phyloP scores from a whole-genome alignment of 2,888 invertebrate species.

The Petrolisthes cinctipes region DNA sequence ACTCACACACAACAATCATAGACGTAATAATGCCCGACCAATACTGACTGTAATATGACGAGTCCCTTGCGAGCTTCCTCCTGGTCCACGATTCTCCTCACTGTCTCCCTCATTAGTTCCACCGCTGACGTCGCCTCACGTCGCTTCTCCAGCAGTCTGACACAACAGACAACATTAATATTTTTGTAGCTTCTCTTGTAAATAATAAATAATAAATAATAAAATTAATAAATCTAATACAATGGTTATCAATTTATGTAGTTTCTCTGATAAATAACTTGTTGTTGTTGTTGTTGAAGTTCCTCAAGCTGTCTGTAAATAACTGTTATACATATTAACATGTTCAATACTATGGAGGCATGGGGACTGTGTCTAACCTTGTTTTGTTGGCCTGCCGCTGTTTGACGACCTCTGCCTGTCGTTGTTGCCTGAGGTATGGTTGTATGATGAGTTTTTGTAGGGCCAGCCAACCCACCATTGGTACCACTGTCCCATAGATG shows the following conservation, averaged over 20 bases:
- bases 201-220: not conserved
- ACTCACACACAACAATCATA: no score
- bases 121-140: constrained; percentile 88
- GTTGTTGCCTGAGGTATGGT: constrained; percentile 83
- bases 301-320: not conserved
- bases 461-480: constrained; percentile 83
- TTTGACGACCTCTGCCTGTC: constrained; percentile 84
- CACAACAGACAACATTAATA: constrained; percentile 47
- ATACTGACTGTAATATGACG: constrained; percentile 76
- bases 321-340: no score
- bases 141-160: constrained; percentile 81
- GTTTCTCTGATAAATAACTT: no score
- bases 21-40: no score
- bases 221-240: no score
- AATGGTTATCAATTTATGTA: not conserved
- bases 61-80: constrained; percentile 88
- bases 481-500: constrained; percentile 93
- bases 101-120: constrained; percentile 91
- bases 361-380: constrained; percentile 70
- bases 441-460: constrained; percentile 88
- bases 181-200: not conserved
- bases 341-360: no score
- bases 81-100: constrained; percentile 82
- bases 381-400: constrained; percentile 84
- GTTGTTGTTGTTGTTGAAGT: not conserved